Conservation (phyloP, 2,797 vertebrate genomes). For the Thripadectes ignobilis region DNA sequence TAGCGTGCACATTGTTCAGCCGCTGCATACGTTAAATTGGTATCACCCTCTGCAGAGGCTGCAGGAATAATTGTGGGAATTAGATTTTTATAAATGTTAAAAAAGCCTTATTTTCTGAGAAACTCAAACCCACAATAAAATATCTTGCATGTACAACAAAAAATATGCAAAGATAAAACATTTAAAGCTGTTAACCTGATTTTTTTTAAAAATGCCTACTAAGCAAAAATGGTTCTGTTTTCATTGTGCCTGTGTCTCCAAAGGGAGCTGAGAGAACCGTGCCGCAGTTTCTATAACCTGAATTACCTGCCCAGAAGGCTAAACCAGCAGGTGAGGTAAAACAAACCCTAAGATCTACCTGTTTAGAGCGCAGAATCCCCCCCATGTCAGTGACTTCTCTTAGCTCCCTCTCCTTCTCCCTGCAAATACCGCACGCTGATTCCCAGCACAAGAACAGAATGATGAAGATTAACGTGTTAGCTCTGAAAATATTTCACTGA, state of each 20-base stretch:
- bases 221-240: slow-evolving; percentile 60
- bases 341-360: slow-evolving; percentile 35
- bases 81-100: slow-evolving; percentile 23
- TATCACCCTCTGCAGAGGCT: slow-evolving; percentile 52
- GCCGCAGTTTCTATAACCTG: slow-evolving; percentile 14
- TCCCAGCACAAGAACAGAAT: not conserved
- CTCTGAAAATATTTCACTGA: not conserved
- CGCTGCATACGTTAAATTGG: slow-evolving; percentile 25
- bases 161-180: not conserved
- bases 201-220: slow-evolving; percentile 44
- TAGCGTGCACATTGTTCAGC: slow-evolving; percentile 40
- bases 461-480: not conserved
- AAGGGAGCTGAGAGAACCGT: slow-evolving; percentile 24
- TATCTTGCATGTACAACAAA: slow-evolving; percentile 37
- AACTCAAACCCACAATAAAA: slow-evolving; percentile 36
- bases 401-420: not conserved
- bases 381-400: not conserved
- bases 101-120: not conserved
- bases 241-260: slow-evolving; percentile 37
- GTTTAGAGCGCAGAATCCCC: slow-evolving; percentile 20
- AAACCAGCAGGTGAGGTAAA: slow-evolving; percentile 38
- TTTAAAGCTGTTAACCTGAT: slow-evolving; percentile 45
- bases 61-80: slow-evolving; percentile 37
- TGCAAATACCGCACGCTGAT: not conserved
- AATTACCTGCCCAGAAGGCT: slow-evolving; percentile 28